These are phyloP conservation scores for Eubasilissa splendida DNA, from an alignment of 2,888 invertebrate genomes.

Conservation along the genomic window DNA sequence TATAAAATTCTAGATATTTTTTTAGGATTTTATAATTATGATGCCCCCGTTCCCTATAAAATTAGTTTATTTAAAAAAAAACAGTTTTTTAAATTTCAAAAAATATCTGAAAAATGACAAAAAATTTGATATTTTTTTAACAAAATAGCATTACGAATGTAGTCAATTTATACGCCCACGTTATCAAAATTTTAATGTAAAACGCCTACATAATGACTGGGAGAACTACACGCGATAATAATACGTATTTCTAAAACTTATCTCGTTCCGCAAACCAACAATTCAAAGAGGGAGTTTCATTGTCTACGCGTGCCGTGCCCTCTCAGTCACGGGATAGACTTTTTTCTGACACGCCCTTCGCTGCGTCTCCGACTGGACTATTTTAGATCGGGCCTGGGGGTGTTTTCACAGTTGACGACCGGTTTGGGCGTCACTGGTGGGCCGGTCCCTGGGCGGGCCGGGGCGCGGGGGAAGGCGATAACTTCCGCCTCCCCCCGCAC, in stretches of 20 bases:
- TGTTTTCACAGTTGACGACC: conserved; percentile 18
- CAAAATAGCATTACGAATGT: no score
- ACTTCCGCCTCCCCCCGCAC: conserved; percentile 15
- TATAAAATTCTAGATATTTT: background rate
- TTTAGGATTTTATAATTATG: background rate
- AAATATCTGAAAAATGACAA: no score
- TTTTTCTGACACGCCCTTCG: conserved; percentile 12
- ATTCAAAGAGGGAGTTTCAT: conserved; percentile 1
- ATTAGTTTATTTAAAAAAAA: no score
- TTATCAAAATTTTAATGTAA: no score
- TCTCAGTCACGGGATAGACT: background rate
- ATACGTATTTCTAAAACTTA: no score
- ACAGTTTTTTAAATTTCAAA: no score
- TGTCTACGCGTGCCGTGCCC: background rate
- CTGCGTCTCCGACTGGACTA: background rate
- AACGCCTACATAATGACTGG: no score
- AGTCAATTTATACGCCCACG: no score
- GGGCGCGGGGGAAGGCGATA: conserved; percentile 3
- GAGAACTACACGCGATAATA: no score
- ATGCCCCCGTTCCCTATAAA: no score
- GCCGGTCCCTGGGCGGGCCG: conserved; percentile 32
- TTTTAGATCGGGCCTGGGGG: conserved; percentile 11
- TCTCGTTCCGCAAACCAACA: background rate
- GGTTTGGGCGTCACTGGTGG: conserved; percentile 48
- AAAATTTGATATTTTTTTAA: no score